Evolutionary conservation across 2,888 invertebrate species (phyloP).

Genomic region (Pandemis heparana): DNA sequence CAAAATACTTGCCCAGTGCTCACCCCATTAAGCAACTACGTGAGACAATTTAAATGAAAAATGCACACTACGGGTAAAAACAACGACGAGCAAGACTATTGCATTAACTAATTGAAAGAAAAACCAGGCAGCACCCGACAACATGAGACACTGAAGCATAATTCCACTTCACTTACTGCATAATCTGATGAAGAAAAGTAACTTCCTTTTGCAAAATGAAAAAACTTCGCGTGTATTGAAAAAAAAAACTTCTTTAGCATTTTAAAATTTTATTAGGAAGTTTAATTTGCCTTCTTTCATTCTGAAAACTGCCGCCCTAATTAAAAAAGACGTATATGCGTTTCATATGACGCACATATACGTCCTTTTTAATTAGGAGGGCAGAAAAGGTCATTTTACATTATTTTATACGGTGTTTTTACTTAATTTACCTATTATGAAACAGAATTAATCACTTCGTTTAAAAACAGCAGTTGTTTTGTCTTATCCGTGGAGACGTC

Average conservation of each 20-base stretch:
- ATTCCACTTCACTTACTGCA: slow-evolving; percentile 17
- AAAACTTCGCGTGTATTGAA: neutral
- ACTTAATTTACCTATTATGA: slow-evolving; percentile 18
- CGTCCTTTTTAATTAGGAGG: too few species aligned
- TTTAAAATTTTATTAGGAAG: slow-evolving; percentile 7
- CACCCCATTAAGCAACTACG: neutral
- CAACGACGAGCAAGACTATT: neutral
- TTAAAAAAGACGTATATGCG: too few species aligned
- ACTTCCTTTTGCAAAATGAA: slow-evolving; percentile 14
- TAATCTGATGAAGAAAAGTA: slow-evolving; percentile 15
- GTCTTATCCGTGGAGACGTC: slow-evolving; percentile 14
- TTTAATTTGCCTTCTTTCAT: neutral
- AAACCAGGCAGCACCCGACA: neutral
- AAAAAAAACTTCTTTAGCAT: slow-evolving; percentile 2
- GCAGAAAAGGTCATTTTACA: slow-evolving; percentile 1
- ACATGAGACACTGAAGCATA: neutral
- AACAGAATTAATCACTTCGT: slow-evolving; percentile 26
- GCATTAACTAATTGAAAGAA: slow-evolving; percentile 7
- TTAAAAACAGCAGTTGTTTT: slow-evolving; percentile 27
- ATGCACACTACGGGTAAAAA: neutral
- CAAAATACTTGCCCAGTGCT: neutral
- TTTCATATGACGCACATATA: too few species aligned
- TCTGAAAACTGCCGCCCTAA: too few species aligned
- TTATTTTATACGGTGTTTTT: slow-evolving; percentile 2
- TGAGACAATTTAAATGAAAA: neutral